phyloP scores from a whole-genome alignment of 1,140 invertebrate genomes.

The Helicoverpa zea region DNA sequence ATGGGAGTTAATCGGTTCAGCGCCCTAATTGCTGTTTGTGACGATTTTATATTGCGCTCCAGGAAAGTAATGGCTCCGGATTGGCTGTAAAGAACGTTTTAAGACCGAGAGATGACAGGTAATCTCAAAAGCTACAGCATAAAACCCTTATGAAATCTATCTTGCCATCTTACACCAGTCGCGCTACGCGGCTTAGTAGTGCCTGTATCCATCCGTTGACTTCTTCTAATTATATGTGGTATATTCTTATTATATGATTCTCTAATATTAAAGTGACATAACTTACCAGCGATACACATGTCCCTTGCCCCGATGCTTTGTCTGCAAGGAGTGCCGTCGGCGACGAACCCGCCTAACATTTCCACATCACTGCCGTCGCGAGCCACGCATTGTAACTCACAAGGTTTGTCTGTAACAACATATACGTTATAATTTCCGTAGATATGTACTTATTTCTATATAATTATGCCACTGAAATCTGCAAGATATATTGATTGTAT shows the following conservation, averaged over 20 bases:
- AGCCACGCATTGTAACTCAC: constrained; percentile 93
- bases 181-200: too few relatives aligned
- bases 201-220: too few relatives aligned
- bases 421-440: constrained; percentile 8
- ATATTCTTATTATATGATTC: too few relatives aligned
- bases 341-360: constrained; percentile 91
- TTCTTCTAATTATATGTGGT: too few relatives aligned
- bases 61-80: neutral
- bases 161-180: too few relatives aligned
- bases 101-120: neutral
- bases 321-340: constrained; percentile 93
- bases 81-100: constrained; percentile 3
- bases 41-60: constrained; percentile 11
- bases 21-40: constrained; percentile 41
- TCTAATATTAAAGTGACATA: neutral
- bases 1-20: constrained; percentile 26
- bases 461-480: too few relatives aligned
- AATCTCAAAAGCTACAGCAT: too few relatives aligned
- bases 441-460: too few relatives aligned
- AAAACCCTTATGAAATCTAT: too few relatives aligned
- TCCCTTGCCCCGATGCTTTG: constrained; percentile 90
- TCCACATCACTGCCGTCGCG: constrained; percentile 90
- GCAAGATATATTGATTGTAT: too few relatives aligned
- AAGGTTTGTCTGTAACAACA: constrained; percentile 90
- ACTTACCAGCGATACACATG: constrained; percentile 90